A percentile compares a stretch with the other conserved stretches of the same genome.
Conservation (phyloP, 2,797 vertebrate species). For the Poecilia picta region DNA sequence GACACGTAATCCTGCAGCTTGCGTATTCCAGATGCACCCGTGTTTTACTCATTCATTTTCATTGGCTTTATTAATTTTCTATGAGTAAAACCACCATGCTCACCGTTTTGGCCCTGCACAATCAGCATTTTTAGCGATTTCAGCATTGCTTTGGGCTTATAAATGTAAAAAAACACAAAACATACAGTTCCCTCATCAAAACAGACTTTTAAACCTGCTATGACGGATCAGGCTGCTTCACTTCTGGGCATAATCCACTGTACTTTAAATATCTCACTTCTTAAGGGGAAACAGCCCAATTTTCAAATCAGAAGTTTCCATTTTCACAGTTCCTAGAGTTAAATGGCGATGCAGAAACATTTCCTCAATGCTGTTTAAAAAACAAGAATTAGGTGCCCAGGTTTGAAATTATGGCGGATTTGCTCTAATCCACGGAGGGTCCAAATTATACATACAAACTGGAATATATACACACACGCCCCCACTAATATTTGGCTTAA, state of each 20-base stretch:
- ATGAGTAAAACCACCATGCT: not conserved
- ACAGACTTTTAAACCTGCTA: not conserved
- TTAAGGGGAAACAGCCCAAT: not conserved
- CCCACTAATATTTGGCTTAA: constrained; percentile 11
- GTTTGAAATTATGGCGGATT: constrained; percentile 23
- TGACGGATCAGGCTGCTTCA: not conserved
- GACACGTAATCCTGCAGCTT: not conserved
- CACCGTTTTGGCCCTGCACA: not conserved
- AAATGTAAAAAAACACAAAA: not conserved
- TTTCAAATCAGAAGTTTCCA: not conserved
- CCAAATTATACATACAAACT: constrained; percentile 14
- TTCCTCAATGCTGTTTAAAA: not conserved
- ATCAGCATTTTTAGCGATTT: not conserved
- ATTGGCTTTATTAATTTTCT: not conserved
- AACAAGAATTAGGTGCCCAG: constrained; percentile 8
- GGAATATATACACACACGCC: constrained; percentile 28
- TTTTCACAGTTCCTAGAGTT: not conserved
- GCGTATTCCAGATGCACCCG: not conserved
- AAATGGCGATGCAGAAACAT: not conserved
- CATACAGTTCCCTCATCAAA: not conserved
- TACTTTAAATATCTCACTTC: not conserved
- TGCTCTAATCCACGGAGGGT: constrained; percentile 17
- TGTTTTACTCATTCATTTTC: not conserved
- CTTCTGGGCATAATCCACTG: not conserved
- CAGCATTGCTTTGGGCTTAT: not conserved